Percentiles rank a stretch among this genome's conserved stretches.
Evolutionary conservation across 2,113 vertebrate species (phyloP).

Genomic region (Dinomys branickii): DNA sequence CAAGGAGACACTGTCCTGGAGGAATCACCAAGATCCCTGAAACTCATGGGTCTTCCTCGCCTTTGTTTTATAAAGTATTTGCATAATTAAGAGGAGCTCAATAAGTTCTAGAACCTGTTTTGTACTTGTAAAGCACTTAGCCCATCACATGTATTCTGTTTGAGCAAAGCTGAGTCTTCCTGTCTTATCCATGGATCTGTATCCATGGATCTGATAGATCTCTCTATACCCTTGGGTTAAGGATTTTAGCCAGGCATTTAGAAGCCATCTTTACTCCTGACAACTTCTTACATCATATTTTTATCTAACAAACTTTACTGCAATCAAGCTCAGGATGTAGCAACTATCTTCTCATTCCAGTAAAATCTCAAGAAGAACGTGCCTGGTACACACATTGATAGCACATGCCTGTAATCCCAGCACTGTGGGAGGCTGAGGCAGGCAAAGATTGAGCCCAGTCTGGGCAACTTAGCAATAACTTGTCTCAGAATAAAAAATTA

Average conservation of each 20-base stretch:
- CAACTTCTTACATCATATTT: background rate
- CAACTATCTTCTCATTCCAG: background rate
- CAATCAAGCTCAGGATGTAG: background rate
- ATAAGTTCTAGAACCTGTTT: slow-evolving; percentile 44
- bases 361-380: background rate
- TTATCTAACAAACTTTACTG: background rate
- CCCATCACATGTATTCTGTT: background rate
- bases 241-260: background rate
- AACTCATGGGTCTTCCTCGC: background rate
- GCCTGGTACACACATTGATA: background rate
- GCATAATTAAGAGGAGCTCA: slow-evolving; percentile 37
- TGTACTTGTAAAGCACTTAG: slow-evolving; percentile 38
- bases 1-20: background rate
- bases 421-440: background rate
- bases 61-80: slow-evolving; percentile 41
- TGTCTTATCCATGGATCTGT: background rate
- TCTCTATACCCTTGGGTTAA: background rate
- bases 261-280: background rate
- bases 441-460: background rate
- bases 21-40: background rate
- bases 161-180: slow-evolving; percentile 26
- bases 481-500: background rate
- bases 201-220: background rate
- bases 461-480: background rate
- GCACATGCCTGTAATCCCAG: background rate